A percentile compares a stretch with the other conserved stretches of the same genome.
These are phyloP conservation scores for Brenthis hecate DNA, from an alignment of 2,888 invertebrate genomes.

Conservation along the genomic window DNA sequence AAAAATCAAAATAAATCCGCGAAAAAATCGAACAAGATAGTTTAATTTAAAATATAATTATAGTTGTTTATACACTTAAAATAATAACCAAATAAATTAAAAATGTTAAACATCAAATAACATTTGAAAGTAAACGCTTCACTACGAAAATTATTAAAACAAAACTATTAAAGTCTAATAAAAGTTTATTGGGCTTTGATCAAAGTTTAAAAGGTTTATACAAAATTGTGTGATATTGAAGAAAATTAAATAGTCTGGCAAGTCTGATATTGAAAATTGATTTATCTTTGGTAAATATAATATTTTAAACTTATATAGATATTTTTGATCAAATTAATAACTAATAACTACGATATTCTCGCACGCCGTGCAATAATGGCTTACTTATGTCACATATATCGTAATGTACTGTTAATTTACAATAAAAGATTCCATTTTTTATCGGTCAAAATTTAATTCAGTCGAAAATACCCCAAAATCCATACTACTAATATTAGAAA, in stretches of 20 bases:
- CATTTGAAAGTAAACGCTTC: background rate
- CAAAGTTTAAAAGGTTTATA: slow-evolving; percentile 4
- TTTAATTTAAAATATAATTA: background rate
- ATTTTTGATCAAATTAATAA: background rate
- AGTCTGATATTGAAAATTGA: slow-evolving; percentile 4
- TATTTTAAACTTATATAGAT: background rate
- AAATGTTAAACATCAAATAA: background rate
- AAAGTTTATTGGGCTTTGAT: slow-evolving; percentile 8
- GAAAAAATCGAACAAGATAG: too few species aligned
- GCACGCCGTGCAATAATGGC: too few species aligned
- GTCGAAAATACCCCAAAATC: too few species aligned
- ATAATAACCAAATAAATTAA: background rate
- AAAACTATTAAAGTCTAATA: slow-evolving; percentile 12
- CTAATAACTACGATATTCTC: too few species aligned
- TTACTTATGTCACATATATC: too few species aligned
- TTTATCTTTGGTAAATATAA: background rate
- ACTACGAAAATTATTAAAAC: background rate
- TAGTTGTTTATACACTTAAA: too few species aligned
- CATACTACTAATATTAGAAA: too few species aligned
- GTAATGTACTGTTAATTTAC: too few species aligned
- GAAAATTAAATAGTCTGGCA: background rate
- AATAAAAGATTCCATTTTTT: too few species aligned
- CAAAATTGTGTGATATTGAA: background rate
- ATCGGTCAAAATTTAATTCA: too few species aligned
- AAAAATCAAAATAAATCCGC: too few species aligned